Evolutionary conservation across 2,113 vertebrate genomes (phyloP), one percentile per base, ranked within the genome.

Genomic region (Glareola pratincola): DNA sequence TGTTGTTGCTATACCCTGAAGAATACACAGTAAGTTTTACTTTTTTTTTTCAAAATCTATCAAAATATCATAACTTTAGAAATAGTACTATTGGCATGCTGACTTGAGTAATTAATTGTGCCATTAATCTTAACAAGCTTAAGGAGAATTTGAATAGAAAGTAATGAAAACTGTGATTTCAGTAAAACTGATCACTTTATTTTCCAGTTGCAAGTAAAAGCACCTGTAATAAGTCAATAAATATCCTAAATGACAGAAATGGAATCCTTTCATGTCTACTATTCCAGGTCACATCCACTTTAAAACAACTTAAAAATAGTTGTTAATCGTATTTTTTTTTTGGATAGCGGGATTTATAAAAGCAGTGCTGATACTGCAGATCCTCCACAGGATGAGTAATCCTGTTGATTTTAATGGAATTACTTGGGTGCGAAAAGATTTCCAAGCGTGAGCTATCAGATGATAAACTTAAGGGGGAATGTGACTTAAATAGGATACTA

Each of bases 251-350:
- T 47, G 12, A 59, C 9, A 75, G 53, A 79, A 79, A 92, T 4
- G 1, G 2, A 91, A 57, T 76, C 66, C 5, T 79, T 85, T 88
- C 34, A 51, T 6, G 2, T 71, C 30, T 86, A 19, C 50, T 86
- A 10, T 63, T 63, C 51, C 36, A 86, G 56, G 73, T 63, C 86
- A 84, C 32, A 63, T 69, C 32, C 43, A 71, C 32, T 74, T 80
- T n/a, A 85, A 83, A 93, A 79, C 37, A 66, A 29, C 68, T 90
- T 80, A 10, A 91, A 95, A 85, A 90, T 72, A 93, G 89, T 67
- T 27, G 90, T 66, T 74, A 88, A 92, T 73, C 1, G 0, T 83
- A 60, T n/a, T n/a, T n/a, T 90, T 69, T 47, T 50, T 93, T 67
- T 26, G 32, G 51, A 78, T 14, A 74, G 26, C 30, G 22, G 21